Evolutionary conservation across 1,140 invertebrate genomes (phyloP).

Genomic region (Bombus pyrosoma): DNA sequence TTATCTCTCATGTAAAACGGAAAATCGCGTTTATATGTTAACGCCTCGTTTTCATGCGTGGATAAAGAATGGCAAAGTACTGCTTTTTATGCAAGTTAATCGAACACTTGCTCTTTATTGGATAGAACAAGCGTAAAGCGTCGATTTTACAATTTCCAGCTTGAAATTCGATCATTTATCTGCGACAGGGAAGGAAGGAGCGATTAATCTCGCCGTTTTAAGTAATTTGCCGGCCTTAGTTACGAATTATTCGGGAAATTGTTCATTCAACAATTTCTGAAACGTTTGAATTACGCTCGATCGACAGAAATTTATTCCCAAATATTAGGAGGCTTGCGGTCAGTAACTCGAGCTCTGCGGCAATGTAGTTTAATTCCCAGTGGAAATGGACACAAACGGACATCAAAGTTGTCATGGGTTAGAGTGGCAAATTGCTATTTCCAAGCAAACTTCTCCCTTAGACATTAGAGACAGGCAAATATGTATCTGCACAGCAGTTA

Average conservation of each 20-base stretch:
- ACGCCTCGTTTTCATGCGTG: neutral
- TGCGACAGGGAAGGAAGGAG: too few species aligned
- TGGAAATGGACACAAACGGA: neutral
- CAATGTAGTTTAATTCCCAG: neutral
- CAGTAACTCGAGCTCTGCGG: neutral
- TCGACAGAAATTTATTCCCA: too few species aligned
- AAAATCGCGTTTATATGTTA: neutral
- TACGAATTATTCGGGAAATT: too few species aligned
- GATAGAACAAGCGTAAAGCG: neutral
- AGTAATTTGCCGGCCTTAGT: too few species aligned
- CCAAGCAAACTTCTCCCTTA: neutral
- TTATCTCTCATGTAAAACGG: neutral
- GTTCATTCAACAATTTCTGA: neutral
- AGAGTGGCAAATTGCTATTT: slow-evolving; percentile 5
- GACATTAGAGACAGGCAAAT: neutral
- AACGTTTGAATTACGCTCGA: neutral
- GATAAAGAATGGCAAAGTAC: neutral
- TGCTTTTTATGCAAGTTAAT: neutral
- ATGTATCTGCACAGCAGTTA: neutral
- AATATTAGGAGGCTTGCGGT: too few species aligned
- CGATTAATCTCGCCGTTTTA: too few species aligned
- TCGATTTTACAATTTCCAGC: neutral
- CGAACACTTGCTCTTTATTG: neutral
- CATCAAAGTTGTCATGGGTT: neutral
- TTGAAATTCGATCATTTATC: neutral